Evolutionary conservation across 2,888 invertebrate species (phyloP).

Genomic region (Tachina fera): DNA sequence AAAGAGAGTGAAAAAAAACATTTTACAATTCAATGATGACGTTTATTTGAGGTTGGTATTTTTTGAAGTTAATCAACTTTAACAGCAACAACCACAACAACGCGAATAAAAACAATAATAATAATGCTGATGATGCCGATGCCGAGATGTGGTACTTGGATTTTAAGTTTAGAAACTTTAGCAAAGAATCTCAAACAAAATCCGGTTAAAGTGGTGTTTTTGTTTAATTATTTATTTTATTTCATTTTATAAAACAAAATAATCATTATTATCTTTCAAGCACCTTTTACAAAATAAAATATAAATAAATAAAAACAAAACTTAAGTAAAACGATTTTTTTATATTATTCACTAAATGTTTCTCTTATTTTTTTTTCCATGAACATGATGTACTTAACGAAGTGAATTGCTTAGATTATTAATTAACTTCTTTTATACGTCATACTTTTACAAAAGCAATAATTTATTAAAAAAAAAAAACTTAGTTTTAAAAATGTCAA

Average conservation of each 20-base stretch:
- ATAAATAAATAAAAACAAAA: neutral
- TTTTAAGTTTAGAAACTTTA: conserved; percentile 23
- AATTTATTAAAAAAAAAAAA: too few species aligned
- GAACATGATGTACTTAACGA: neutral
- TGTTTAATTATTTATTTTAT: conserved; percentile 39
- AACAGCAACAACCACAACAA: conserved; percentile 23
- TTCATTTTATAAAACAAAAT: conserved; percentile 14
- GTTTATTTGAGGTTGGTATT: conserved; percentile 56
- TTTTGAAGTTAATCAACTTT: conserved; percentile 50
- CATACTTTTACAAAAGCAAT: too few species aligned
- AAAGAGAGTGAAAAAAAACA: conserved; percentile 23
- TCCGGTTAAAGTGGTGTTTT: conserved; percentile 55
- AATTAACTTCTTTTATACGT: neutral
- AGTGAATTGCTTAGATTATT: neutral
- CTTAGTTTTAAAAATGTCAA: too few species aligned
- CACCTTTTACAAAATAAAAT: conserved; percentile 6
- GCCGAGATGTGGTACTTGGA: conserved; percentile 14
- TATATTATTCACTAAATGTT: neutral
- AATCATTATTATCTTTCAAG: conserved; percentile 10
- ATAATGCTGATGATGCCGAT: neutral
- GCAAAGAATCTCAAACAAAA: conserved; percentile 42
- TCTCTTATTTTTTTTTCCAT: neutral
- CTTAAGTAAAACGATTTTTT: neutral
- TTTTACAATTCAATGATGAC: conserved; percentile 56
- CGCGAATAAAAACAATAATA: neutral